These are phyloP conservation scores for Hylaea fasciaria DNA, from an alignment of 2,888 invertebrate species.

Conservation along the genomic window DNA sequence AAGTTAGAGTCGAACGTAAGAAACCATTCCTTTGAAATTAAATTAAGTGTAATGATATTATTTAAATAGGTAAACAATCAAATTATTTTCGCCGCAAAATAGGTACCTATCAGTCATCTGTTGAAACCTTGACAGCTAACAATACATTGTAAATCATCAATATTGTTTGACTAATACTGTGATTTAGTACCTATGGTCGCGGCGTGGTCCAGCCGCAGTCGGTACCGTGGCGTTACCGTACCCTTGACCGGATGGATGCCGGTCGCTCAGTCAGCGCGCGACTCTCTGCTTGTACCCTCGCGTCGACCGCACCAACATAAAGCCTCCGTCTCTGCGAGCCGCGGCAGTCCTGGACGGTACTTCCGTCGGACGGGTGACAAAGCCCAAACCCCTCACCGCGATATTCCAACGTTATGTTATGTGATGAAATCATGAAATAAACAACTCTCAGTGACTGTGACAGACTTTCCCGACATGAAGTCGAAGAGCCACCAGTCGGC, in stretches of 20 bases:
- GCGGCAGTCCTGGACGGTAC: conserved; percentile 65
- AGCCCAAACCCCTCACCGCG: conserved; percentile 20
- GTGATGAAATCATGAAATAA: conserved; percentile 48
- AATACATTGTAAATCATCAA: conserved; percentile 25
- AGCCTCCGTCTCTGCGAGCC: conserved; percentile 48
- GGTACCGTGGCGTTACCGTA: conserved; percentile 41
- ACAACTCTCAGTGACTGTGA: conserved; percentile 55
- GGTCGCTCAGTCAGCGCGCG: conserved; percentile 73
- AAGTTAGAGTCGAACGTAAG: no score
- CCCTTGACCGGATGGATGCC: conserved; percentile 72
- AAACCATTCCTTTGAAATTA: no score
- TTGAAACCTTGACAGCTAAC: conserved; percentile 11
- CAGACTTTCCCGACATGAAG: conserved; percentile 61
- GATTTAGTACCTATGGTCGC: conserved; percentile 31
- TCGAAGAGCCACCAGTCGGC: conserved; percentile 56
- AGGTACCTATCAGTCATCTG: not conserved
- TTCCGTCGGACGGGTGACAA: conserved; percentile 48
- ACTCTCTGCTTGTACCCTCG: conserved; percentile 71
- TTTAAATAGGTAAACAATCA: not conserved
- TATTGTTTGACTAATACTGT: conserved; percentile 41
- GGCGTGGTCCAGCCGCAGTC: conserved; percentile 53
- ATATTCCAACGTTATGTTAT: conserved; percentile 31
- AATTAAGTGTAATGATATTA: no score
- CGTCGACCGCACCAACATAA: conserved; percentile 60
- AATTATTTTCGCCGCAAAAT: not conserved